Base-by-base conservation (phyloP, 2,888 invertebrate genomes). In the Spodoptera littoralis region DNA sequence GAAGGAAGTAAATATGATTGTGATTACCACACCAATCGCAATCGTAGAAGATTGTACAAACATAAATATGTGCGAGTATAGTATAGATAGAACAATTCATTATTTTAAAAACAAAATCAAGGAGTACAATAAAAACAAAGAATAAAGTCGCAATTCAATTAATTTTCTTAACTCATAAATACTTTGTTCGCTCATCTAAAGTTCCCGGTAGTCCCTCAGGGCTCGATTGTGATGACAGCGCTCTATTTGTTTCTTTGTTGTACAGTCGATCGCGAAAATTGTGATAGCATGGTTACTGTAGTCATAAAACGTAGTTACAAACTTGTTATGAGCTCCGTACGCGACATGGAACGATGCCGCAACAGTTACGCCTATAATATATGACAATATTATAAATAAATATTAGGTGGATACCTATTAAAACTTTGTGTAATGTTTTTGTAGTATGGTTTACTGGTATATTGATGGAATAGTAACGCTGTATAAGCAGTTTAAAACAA, bases 281-380 rank as follows among this genome's bases (percentile, higher is more conserved):
- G 60, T 64, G 69, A 74, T 78, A 71, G 71, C 58, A 65, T 46
- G 52, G 66, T 59, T 49, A 57, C 54, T 65, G 65, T 67, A 53
- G 61, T 77, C 65, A 62, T 78, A 74, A 80, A 77, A 80, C 53
- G 75, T 74, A 65, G 80, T 78, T 78, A 77, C 56, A 63, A 80
- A 80, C 75, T 78, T 74, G 80, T 77, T 66, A 65, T 49, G 60
- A 59, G 61, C 57, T 58, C 45, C 46, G 42, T 45, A 55, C 57
- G 44, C 51, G 51, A 52, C 27, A 47, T 13, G 43, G 48, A 70
- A 64, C 49, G 56, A 42, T 51, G 52, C 48, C 13, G 11, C 51
- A 13, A 42, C 27, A n/a, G 55, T 43, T 44, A 69, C 57, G 62
- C 58, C 57, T 46, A 55, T 48, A 61, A 69, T 13, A 36, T 41